Percentiles rank a stretch among this genome's conserved stretches.
Conservation (phyloP, 2,113 vertebrate species). For the Balaenoptera acutorostrata region DNA sequence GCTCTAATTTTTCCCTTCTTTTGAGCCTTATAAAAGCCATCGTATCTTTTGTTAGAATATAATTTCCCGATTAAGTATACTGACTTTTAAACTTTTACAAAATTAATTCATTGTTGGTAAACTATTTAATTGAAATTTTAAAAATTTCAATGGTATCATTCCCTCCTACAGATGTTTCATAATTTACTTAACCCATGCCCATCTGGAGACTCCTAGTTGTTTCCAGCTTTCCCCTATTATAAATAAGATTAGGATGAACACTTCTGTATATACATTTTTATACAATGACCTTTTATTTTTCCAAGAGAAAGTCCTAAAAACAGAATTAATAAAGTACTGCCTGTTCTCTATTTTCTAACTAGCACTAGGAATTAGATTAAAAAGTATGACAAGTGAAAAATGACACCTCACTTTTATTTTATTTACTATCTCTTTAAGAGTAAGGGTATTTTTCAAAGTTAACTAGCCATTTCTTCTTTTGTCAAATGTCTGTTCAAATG, state of each 20-base stretch:
- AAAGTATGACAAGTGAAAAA: neutral
- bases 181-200: neutral
- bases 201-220: neutral
- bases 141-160: neutral
- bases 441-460: neutral
- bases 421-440: neutral
- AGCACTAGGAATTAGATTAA: neutral
- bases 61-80: neutral
- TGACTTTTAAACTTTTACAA: neutral
- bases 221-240: neutral
- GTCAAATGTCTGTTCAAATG: neutral
- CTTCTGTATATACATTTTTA: neutral
- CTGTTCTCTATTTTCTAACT: neutral
- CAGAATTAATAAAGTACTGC: neutral
- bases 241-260: neutral
- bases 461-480: neutral
- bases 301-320: neutral
- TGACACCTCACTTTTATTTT: neutral
- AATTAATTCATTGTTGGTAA: neutral
- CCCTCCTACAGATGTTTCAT: neutral
- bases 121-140: neutral
- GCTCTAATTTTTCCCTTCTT: neutral
- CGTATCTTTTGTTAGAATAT: neutral
- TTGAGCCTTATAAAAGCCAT: neutral
- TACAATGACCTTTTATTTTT: neutral